These are phyloP conservation scores for Megaceryle alcyon DNA, from an alignment of 2,797 vertebrate species.

Conservation along the genomic window DNA sequence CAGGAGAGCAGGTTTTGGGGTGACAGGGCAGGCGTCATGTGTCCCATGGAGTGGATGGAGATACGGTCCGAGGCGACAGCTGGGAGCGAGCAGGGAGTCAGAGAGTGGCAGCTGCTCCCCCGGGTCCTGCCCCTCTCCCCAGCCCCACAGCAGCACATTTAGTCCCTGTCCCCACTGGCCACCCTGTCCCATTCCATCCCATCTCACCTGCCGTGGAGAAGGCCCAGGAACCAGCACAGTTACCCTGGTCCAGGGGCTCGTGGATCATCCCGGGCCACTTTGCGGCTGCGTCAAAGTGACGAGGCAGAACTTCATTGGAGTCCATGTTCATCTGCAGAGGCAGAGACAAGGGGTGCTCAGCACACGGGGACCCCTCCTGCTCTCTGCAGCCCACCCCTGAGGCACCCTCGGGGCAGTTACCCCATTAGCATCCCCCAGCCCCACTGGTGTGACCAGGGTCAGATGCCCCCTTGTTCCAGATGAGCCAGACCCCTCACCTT, in stretches of 20 bases:
- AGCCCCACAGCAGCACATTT: neutral
- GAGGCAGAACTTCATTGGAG: slow-evolving; percentile 82
- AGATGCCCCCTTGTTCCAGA: neutral
- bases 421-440: neutral
- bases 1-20: slow-evolving; percentile 97
- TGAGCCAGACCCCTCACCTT: fast-evolving
- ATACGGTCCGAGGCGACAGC: slow-evolving; percentile 96
- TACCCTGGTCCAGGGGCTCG: slow-evolving; percentile 93
- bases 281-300: slow-evolving; percentile 85
- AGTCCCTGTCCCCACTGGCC: neutral
- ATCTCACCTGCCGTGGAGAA: slow-evolving; percentile 92
- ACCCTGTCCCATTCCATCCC: fast-evolving
- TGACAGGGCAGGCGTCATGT: slow-evolving; percentile 93
- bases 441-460: fast-evolving
- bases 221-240: slow-evolving; percentile 97
- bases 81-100: slow-evolving; percentile 28
- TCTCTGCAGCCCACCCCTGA: neutral
- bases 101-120: fast-evolving
- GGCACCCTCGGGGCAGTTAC: neutral
- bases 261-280: slow-evolving; percentile 97
- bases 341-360: neutral
- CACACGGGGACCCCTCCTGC: fast-evolving
- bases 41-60: slow-evolving; percentile 97
- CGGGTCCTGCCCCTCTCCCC: neutral
- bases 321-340: slow-evolving; percentile 87